Evolutionary conservation across 1,140 invertebrate genomes (phyloP).

Genomic region (Drosophila sturtevanti): DNA sequence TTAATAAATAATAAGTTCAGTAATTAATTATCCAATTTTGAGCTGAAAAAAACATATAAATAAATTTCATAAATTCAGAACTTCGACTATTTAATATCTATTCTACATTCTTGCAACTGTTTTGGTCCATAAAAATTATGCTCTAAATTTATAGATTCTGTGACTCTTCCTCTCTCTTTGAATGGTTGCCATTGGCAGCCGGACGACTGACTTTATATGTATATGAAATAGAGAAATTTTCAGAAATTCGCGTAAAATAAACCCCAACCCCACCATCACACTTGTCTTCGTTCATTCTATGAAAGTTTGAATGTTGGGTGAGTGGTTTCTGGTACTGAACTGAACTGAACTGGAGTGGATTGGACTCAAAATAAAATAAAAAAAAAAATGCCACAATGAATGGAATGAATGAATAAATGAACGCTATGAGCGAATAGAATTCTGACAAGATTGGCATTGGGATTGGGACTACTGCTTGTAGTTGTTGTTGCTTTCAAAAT

Average conservation of each 20-base stretch:
- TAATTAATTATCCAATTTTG: too few species aligned
- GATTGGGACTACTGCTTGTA: constrained; percentile 25
- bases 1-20: too few species aligned
- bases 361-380: constrained; percentile 9
- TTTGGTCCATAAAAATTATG: constrained; percentile 27
- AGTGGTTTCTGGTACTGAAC: constrained; percentile 46
- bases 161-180: not conserved
- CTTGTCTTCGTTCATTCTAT: too few species aligned
- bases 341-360: not conserved
- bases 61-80: too few species aligned
- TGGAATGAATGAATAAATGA: constrained; percentile 17
- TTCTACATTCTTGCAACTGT: not conserved
- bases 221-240: constrained; percentile 47
- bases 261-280: constrained; percentile 13
- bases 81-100: too few species aligned
- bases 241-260: constrained; percentile 47
- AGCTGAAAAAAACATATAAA: too few species aligned
- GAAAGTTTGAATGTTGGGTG: not conserved
- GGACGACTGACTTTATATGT: constrained; percentile 9
- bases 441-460: not conserved
- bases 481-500: constrained; percentile 33
- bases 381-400: constrained; percentile 23
- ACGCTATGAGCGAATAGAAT: not conserved
- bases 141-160: constrained; percentile 52
- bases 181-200: constrained; percentile 23